Evolutionary conservation across 2,797 vertebrate genomes (phyloP), one percentile per base, ranked within the genome.

Genomic region (Meda fulgida): DNA sequence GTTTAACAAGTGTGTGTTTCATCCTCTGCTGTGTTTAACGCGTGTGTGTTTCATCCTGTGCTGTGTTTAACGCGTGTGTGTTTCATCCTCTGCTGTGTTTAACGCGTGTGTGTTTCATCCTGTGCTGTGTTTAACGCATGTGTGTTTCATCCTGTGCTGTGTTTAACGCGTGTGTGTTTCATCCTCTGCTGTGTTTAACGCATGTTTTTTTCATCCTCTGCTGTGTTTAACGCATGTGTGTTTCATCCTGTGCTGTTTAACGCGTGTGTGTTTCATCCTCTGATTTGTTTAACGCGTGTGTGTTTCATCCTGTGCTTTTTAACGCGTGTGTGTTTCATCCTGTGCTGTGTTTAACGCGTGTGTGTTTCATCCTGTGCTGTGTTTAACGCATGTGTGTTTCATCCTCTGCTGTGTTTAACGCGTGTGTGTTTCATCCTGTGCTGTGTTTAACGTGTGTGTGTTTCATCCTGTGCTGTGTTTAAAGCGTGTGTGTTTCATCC

Each of bases 31-130:
- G n/a, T 58, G 11, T 36, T 4, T 76, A 43, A 31, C 78, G 14
- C 58, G 36, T 91, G 23, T 91, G 43, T 91, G 72, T 85, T 36
- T 87, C 43, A n/a, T n/a, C n/a, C n/a, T n/a, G n/a, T n/a, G n/a
- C n/a, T n/a, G n/a, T n/a, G n/a, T n/a, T n/a, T n/a, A n/a, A n/a
- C n/a, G n/a, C n/a, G n/a, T n/a, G n/a, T n/a, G 9, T 14, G 46
- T 36, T 7, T 23, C 34, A 18, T 63, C 34, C 55, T 6, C 29
- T 11, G 31, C 8, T 58, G n/a, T 58, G 11, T 36, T 4, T 76
- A 43, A 31, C 78, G 14, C 58, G 36, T 91, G 23, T 91, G 43
- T 91, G 72, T 85, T 36, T 87, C 43, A n/a, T n/a, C n/a, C n/a
- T n/a, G n/a, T n/a, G n/a, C n/a, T n/a, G n/a, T n/a, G n/a, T n/a